Percentiles rank a stretch among this genome's conserved stretches.
These are phyloP conservation scores for Bicyclus anynana DNA, from an alignment of 1,140 invertebrate genomes.

Conservation along the genomic window DNA sequence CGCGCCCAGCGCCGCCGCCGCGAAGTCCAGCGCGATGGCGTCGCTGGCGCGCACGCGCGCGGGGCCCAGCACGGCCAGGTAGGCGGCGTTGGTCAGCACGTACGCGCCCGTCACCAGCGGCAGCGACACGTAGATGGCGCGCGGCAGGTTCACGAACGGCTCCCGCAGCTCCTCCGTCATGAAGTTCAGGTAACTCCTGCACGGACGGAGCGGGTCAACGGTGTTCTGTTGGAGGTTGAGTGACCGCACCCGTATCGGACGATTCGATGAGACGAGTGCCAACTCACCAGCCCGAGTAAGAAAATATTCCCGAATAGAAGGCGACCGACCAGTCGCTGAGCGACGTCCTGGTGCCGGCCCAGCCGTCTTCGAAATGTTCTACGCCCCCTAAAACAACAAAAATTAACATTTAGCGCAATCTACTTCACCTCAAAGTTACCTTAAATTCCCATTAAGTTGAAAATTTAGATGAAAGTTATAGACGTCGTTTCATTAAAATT, in stretches of 20 bases:
- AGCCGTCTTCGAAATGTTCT: slow-evolving; percentile 88
- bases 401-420: too few relatives aligned
- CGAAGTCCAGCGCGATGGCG: slow-evolving; percentile 92
- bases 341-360: slow-evolving; percentile 87
- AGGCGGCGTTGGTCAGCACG: slow-evolving; percentile 94
- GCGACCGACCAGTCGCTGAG: slow-evolving; percentile 92
- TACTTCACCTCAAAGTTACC: too few relatives aligned
- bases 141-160: slow-evolving; percentile 95
- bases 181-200: slow-evolving; percentile 96
- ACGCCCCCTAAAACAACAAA: slow-evolving; percentile 75
- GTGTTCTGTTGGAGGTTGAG: too few relatives aligned
- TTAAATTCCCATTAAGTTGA: too few relatives aligned
- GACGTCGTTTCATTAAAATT: too few relatives aligned
- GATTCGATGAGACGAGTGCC: too few relatives aligned
- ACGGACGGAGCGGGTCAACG: too few relatives aligned
- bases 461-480: too few relatives aligned
- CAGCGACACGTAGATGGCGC: slow-evolving; percentile 95
- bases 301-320: slow-evolving; percentile 97
- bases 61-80: slow-evolving; percentile 93
- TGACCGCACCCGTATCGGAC: too few relatives aligned
- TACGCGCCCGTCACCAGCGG: slow-evolving; percentile 95
- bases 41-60: slow-evolving; percentile 89
- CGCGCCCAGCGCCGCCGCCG: slow-evolving; percentile 83
- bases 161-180: slow-evolving; percentile 97
- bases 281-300: slow-evolving; percentile 94